Evolutionary conservation across 2,113 vertebrate genomes (phyloP).

Genomic region (Orcinus orca): DNA sequence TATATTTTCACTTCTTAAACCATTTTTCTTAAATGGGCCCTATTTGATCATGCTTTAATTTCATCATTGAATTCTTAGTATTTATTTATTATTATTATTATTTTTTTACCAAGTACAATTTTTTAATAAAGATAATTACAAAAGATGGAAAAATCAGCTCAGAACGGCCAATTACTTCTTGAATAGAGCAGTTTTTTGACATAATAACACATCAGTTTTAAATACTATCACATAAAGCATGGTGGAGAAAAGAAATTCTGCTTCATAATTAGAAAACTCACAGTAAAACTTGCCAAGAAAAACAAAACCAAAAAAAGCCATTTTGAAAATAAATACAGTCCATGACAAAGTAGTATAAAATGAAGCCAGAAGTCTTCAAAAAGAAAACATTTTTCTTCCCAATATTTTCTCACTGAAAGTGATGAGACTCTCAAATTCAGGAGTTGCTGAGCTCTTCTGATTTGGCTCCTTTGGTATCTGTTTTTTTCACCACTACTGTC

Average conservation of each 20-base stretch:
- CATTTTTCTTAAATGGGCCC: background rate
- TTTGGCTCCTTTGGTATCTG: constrained; percentile 91
- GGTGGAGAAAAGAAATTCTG: constrained; percentile 86
- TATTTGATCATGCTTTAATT: background rate
- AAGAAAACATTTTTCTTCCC: constrained; percentile 76
- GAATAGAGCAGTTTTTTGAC: constrained; percentile 88
- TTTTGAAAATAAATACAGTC: constrained; percentile 90
- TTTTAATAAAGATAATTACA: no score
- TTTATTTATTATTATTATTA: no score
- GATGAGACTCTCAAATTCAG: constrained; percentile 83
- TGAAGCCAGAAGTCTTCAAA: constrained; percentile 84
- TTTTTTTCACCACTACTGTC: constrained; percentile 89
- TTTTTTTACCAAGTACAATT: no score
- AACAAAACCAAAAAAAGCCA: constrained; percentile 79
- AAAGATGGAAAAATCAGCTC: background rate
- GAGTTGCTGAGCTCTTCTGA: constrained; percentile 91
- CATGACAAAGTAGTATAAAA: constrained; percentile 89
- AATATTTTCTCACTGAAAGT: constrained; percentile 72
- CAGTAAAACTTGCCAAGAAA: constrained; percentile 87
- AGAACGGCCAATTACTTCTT: constrained; percentile 87
- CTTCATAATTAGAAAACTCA: constrained; percentile 90
- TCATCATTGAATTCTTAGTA: background rate
- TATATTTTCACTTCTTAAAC: background rate
- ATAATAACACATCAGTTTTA: constrained; percentile 90
- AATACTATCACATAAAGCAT: constrained; percentile 90